Percentiles rank a stretch among this genome's conserved stretches.
phyloP scores from a whole-genome alignment of 2,888 invertebrate species.

The Drosophila eohydei region DNA sequence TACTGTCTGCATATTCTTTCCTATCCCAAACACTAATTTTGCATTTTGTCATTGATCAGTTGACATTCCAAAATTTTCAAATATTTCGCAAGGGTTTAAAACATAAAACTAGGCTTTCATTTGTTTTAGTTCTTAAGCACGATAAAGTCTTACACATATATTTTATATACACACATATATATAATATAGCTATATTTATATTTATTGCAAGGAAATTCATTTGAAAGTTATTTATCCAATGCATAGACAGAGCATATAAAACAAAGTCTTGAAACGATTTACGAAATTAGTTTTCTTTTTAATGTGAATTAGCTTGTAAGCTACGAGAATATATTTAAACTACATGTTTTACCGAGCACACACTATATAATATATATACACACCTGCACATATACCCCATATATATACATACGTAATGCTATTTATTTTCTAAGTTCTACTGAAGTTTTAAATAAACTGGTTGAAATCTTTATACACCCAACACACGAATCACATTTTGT shows the following conservation, averaged over 20 bases:
- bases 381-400: conserved; percentile 46
- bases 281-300: conserved; percentile 49
- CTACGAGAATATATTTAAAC: conserved; percentile 39
- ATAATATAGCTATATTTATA: conserved; percentile 17
- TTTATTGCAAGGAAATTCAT: conserved; percentile 9
- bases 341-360: conserved; percentile 48
- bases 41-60: conserved; percentile 61
- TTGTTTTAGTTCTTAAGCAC: conserved; percentile 22
- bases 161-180: conserved; percentile 36
- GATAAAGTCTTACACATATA: conserved; percentile 37
- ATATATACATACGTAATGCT: conserved; percentile 14
- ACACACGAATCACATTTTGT: not conserved
- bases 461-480: conserved; percentile 48
- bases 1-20: conserved; percentile 15
- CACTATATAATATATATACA: conserved; percentile 24
- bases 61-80: conserved; percentile 64
- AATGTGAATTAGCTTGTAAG: conserved; percentile 59
- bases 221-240: conserved; percentile 11
- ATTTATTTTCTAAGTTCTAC: conserved; percentile 53
- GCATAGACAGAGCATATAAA: conserved; percentile 28
- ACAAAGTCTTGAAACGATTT: conserved; percentile 37
- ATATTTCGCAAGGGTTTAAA: conserved; percentile 21
- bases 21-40: not conserved
- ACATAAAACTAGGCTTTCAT: conserved; percentile 3
- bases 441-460: conserved; percentile 57